Conservation (phyloP, 2,888 invertebrate genomes). For the Apamea sordens region DNA sequence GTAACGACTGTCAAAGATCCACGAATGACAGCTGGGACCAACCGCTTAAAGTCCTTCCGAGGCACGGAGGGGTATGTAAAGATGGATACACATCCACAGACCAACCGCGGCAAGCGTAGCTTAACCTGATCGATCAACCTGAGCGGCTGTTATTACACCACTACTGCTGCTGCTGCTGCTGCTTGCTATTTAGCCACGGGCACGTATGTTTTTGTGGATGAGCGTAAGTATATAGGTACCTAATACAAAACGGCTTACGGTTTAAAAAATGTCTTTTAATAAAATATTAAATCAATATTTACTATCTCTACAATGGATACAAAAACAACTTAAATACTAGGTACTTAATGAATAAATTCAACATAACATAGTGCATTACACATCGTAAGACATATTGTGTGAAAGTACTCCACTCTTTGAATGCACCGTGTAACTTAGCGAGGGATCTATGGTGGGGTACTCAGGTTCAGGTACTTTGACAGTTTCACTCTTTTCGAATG, state of each 20-base stretch:
- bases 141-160: too few species aligned
- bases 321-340: slow-evolving; percentile 21
- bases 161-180: too few species aligned
- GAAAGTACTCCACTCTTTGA: slow-evolving; percentile 65
- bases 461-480: slow-evolving; percentile 29
- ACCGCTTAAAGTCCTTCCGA: too few species aligned
- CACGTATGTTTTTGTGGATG: too few species aligned
- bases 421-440: slow-evolving; percentile 73
- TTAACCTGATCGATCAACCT: too few species aligned
- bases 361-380: slow-evolving; percentile 42
- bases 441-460: slow-evolving; percentile 74
- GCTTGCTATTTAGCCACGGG: too few species aligned
- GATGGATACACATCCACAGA: too few species aligned
- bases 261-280: slow-evolving; percentile 12
- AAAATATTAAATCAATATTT: neutral
- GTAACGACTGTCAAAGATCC: too few species aligned
- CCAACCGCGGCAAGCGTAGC: too few species aligned
- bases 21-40: too few species aligned
- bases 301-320: slow-evolving; percentile 25
- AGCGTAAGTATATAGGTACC: neutral
- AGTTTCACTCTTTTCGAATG: slow-evolving; percentile 66
- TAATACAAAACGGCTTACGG: neutral
- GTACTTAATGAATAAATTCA: slow-evolving; percentile 5
- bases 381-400: slow-evolving; percentile 39
- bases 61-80: too few species aligned